phyloP scores from a whole-genome alignment of 1,140 invertebrate genomes.

The Drosophila jambulina region DNA sequence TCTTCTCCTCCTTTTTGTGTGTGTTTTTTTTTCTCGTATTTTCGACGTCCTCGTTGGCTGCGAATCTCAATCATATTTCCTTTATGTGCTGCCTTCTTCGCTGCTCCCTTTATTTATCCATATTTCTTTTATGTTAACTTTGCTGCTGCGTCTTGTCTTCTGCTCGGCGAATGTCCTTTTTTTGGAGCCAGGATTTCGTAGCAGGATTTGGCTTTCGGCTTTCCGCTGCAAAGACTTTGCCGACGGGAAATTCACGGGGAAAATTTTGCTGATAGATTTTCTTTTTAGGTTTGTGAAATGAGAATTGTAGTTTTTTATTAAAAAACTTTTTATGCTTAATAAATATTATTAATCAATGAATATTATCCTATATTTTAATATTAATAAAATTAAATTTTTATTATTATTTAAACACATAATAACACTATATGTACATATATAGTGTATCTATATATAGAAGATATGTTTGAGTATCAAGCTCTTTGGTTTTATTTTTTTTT shows the following conservation, averaged over 20 bases:
- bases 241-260: constrained; percentile 42
- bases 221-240: constrained; percentile 33
- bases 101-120: constrained; percentile 71
- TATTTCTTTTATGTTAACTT: constrained; percentile 61
- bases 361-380: neutral
- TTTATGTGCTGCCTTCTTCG: constrained; percentile 30
- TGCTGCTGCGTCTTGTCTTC: constrained; percentile 12
- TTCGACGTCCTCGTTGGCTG: constrained; percentile 53
- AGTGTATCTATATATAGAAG: too few relatives aligned
- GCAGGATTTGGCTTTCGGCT: constrained; percentile 1
- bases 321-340: neutral
- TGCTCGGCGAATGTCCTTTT: constrained; percentile 55
- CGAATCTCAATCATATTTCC: constrained; percentile 72
- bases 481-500: too few relatives aligned
- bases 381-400: too few relatives aligned
- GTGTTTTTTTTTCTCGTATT: constrained; percentile 30
- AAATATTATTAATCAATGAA: too few relatives aligned
- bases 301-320: neutral
- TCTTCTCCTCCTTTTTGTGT: constrained; percentile 7
- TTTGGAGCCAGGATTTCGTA: constrained; percentile 18
- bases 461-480: too few relatives aligned
- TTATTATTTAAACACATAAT: too few relatives aligned
- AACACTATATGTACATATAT: too few relatives aligned
- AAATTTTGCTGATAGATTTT: neutral
- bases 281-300: neutral